Evolutionary conservation across 2,888 invertebrate species (phyloP), one percentile per base, ranked within the genome.

Genomic region (Thalpophila matura): DNA sequence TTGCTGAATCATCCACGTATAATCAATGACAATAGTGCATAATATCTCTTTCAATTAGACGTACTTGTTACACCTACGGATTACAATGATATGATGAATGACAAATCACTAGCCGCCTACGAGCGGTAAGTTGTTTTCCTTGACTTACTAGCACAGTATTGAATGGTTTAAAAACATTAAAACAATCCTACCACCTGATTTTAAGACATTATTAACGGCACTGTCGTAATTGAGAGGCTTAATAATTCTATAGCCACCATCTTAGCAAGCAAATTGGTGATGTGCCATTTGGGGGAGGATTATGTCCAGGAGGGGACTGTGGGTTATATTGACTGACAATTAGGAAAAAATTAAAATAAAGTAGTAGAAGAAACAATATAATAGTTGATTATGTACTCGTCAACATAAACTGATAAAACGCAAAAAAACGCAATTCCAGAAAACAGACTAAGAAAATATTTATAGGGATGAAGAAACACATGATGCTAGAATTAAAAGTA

Each of bases 121-220:
- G 18, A 18, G 7, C 35, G n/a, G 42, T 53, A 18, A 24, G 47
- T 20, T 47, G 69, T 61, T 66, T 68, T 66, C 66, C 66, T 68
- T 66, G 66, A 14, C 69, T 66, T 22, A 66, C 53, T 68, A 53
- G 37, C 61, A 61, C 42, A 60, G 26, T 51, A 68, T 27, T 43
- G n/a, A 47, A 42, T 53, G 20, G 43, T 37, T 35, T 18, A 43
- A n/a, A 12, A 22, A 38, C 7, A 35, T 6, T 1, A 16, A 35
- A 35, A 14, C 14, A 14, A 33, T n/a, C n/a, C n/a, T n/a, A n/a
- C n/a, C n/a, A 24, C 5, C 24, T 33, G 33, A 33, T 33, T 4
- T n/a, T n/a, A n/a, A n/a, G n/a, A n/a, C n/a, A n/a, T n/a, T n/a
- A n/a, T n/a, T n/a, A n/a, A n/a, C n/a, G n/a, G n/a, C n/a, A n/a